Evolutionary conservation across 2,888 invertebrate genomes (phyloP).

Genomic region (Napeogenes inachia): DNA sequence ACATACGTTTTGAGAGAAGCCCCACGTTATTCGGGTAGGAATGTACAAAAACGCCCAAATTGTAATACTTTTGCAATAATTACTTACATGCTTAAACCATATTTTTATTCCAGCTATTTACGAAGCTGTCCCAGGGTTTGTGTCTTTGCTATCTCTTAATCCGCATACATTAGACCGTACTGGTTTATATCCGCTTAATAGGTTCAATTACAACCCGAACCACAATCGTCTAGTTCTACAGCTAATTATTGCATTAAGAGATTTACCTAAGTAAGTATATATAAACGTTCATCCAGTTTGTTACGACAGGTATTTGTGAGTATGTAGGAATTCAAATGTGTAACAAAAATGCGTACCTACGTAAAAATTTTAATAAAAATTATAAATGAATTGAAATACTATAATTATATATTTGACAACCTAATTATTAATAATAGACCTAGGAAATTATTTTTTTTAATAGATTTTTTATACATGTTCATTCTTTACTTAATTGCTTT

Average conservation of each 20-base stretch:
- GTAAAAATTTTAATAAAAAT: too few species aligned
- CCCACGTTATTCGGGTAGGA: slow-evolving; percentile 66
- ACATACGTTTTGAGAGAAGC: slow-evolving; percentile 69
- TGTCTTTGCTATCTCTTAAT: slow-evolving; percentile 71
- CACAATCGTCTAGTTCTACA: slow-evolving; percentile 69
- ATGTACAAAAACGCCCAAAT: background rate
- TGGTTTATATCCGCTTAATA: slow-evolving; percentile 63
- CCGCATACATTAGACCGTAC: slow-evolving; percentile 70
- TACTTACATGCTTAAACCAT: slow-evolving; percentile 11
- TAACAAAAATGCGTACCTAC: too few species aligned
- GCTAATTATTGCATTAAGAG: slow-evolving; percentile 72
- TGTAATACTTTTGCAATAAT: background rate
- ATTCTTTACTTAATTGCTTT: background rate
- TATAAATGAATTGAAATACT: too few species aligned
- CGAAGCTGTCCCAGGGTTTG: slow-evolving; percentile 74
- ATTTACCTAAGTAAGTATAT: slow-evolving; percentile 72
- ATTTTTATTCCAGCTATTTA: slow-evolving; percentile 62
- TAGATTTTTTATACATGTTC: background rate
- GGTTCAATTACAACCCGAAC: slow-evolving; percentile 63
- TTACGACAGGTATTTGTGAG: too few species aligned
- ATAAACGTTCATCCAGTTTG: background rate
- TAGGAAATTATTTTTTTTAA: slow-evolving; percentile 29
- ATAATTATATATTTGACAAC: too few species aligned
- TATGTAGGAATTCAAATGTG: too few species aligned
- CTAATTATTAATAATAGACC: background rate